Base-by-base conservation (phyloP, 2,113 vertebrate species). In the Rhynchomys soricoides region DNA sequence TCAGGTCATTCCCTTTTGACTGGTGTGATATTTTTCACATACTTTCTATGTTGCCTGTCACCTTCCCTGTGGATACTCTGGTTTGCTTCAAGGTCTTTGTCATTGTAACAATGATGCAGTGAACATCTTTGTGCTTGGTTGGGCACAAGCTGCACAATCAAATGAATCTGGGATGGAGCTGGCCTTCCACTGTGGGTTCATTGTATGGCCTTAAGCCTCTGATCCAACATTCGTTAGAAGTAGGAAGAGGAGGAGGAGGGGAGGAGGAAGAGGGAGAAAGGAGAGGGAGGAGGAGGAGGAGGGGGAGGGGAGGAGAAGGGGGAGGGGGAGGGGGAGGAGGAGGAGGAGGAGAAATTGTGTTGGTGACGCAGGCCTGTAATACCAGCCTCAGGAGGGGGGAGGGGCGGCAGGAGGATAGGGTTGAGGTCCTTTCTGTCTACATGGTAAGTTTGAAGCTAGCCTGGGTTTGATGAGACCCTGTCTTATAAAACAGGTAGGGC, bases 1-100 rank as follows among this genome's bases (percentile, higher is more conserved):
- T 6, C 10, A 95, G 88, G 70, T 62, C 34, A 40, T 91, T 90
- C 13, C 57, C 70, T 95, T 93, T 93, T 85, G 81, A 75, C 59
- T 79, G 59, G 52, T 74, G 3, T 57, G 29, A 26, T n/a, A 70
- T 86, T 89, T 96, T 68, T 88, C 10, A 8, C 15, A 37, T 4
- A 88, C 55, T 91, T 66, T 19, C 66, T 15, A 74, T 29, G 6
- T 66, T 91, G 62, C 78, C 43, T 57, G 78, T 75, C 43, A 40
- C 81, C n/a, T 93, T 94, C 73, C 50, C 85, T 48, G 13, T 21
- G 55, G 83, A 57, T n/a, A 22, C 7, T 24, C n/a, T 88, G 34
- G 9, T 85, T 85, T 90, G 71, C 89, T 92, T 92, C 86, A 73
- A 37, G 1, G 52, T 89, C 50, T 93, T 94, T 62, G 45, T 85